Conservation (phyloP, 1,140 invertebrate species). For the Macrotrachela quadricornifera region DNA sequence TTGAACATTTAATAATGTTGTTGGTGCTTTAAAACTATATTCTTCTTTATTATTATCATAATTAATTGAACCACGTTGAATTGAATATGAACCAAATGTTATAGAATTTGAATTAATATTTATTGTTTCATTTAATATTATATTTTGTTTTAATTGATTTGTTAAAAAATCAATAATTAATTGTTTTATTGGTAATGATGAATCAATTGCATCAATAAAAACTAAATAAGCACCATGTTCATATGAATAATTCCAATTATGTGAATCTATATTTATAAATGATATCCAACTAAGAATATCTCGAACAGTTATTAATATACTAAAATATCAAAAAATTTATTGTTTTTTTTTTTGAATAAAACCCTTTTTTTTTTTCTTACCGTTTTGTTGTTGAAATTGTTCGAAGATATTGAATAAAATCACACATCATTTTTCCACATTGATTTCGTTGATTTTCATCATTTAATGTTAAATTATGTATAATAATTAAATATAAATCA, state of each 20-base stretch:
- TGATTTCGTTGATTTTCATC: not conserved
- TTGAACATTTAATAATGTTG: constrained; percentile 56
- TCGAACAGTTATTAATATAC: constrained; percentile 51
- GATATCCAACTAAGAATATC: constrained; percentile 77
- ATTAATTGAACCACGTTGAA: not conserved
- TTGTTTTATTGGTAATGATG: not conserved
- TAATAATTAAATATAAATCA: not conserved
- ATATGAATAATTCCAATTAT: constrained; percentile 32
- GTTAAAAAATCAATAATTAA: not conserved
- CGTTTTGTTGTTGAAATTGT: not conserved
- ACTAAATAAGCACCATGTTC: constrained; percentile 69
- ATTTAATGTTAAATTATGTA: constrained; percentile 38
- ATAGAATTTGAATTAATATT: not conserved
- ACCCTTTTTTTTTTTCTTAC: not conserved
- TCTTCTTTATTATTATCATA: not conserved
- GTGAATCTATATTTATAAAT: constrained; percentile 47
- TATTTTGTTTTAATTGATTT: not conserved
- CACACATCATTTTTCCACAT: not conserved
- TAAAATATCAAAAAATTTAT: constrained; percentile 11
- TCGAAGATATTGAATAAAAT: constrained; percentile 33
- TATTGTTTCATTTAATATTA: not conserved
- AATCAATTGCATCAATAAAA: constrained; percentile 60
- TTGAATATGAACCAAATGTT: not conserved
- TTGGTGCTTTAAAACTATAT: constrained; percentile 58
- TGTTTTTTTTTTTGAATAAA: no score